Evolutionary conservation across 1,140 invertebrate genomes (phyloP).

Genomic region (Nephila pilipes): DNA sequence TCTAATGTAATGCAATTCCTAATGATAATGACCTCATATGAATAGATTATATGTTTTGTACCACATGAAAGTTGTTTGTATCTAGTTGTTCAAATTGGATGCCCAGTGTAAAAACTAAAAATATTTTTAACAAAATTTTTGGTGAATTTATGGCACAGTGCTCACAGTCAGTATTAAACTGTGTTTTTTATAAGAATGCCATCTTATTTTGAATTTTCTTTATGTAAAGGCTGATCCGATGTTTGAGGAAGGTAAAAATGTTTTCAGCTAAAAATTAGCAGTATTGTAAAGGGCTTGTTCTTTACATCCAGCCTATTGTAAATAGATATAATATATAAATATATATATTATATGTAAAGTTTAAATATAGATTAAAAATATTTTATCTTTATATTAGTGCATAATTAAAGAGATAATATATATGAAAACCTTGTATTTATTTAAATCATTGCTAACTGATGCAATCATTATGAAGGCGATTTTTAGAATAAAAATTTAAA

Average conservation of each 20-base stretch:
- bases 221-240: neutral
- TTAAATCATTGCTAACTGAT: neutral
- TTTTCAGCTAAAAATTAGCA: constrained; percentile 13
- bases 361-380: constrained; percentile 25
- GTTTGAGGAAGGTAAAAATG: neutral
- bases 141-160: neutral
- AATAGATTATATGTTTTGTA: constrained; percentile 28
- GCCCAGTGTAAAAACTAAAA: neutral
- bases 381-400: constrained; percentile 21
- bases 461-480: neutral
- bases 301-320: constrained; percentile 21
- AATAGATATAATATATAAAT: constrained; percentile 5
- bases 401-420: constrained; percentile 14
- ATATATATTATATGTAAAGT: constrained; percentile 5
- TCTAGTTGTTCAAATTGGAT: constrained; percentile 7
- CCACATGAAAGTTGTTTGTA: neutral
- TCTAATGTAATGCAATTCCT: constrained; percentile 35
- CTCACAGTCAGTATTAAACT: constrained; percentile 27
- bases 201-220: constrained; percentile 8
- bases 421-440: constrained; percentile 5
- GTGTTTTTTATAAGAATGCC: constrained; percentile 7
- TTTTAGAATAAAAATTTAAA: neutral
- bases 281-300: neutral
- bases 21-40: constrained; percentile 4
- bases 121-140: neutral